Base-by-base conservation (phyloP, 2,888 invertebrate genomes). In the Drosophila seclusa region DNA sequence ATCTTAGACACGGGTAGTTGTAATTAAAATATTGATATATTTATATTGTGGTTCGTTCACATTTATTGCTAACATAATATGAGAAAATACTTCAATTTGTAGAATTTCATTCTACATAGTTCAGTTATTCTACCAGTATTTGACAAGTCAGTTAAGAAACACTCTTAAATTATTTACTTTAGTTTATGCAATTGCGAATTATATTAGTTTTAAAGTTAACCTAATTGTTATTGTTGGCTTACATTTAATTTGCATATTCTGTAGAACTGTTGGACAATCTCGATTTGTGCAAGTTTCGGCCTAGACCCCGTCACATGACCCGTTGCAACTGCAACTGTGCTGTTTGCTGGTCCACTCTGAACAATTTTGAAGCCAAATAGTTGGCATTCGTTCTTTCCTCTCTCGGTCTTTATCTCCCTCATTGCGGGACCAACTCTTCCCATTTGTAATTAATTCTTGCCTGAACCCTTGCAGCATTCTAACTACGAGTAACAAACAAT, bases 381-480 rank as follows among this genome's bases (percentile, higher is more conserved):
- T 59, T 45, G 4, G 48, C 27, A n/a, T 49, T 48, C 16, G 13
- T 36, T 57, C 27, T 24, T 13, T 7, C 2, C 4, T 0, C 6
- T 32, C 11, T 63, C 21, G 32, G 29, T 31, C 24, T 48, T 62
- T 1, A 21, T 13, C 1, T 7, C 16, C 3, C 21, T 16, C 8
- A 27, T 24, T 2, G 24, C 16, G 49, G 42, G 57, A 60, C 10
- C 32, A 42, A 16, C n/a, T 55, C 16, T 49, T 54, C 50, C 48
- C 58, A 49, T 72, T 78, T 78, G 72, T 68, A 79, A 78, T 79
- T 78, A 79, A 66, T 76, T 79, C 68, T 58, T 38, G 63, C 34
- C 34, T 42, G 29, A 42, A 52, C 31, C 50, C 42, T 45, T 21
- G 40, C 59, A 50, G 57, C 53, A 62, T 54, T 58, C 50, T n/a